phyloP scores from a whole-genome alignment of 2,888 invertebrate species.

The Tridacna crocea region DNA sequence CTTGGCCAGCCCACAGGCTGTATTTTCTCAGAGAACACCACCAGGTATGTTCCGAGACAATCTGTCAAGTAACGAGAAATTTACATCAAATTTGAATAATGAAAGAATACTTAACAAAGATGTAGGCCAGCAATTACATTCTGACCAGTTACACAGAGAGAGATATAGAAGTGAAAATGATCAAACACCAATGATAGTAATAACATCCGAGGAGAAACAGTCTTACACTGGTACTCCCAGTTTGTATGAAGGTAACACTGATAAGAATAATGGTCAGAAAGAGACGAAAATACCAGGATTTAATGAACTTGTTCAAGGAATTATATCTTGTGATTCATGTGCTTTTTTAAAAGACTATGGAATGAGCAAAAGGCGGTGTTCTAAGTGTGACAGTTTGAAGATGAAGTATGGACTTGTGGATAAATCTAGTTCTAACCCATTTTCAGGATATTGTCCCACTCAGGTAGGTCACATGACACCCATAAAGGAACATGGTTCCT shows the following conservation, averaged over 20 bases:
- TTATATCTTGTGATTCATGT: constrained; percentile 49
- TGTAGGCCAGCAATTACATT: not conserved
- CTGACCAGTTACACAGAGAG: not conserved
- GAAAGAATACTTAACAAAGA: not conserved
- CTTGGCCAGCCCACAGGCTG: not conserved
- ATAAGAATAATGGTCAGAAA: not conserved
- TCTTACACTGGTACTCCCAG: not conserved
- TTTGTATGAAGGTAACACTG: not conserved
- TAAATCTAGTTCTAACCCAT: not conserved
- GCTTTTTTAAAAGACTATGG: constrained; percentile 56
- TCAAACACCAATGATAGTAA: not conserved
- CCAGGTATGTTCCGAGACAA: not conserved
- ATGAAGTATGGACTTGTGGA: constrained; percentile 8
- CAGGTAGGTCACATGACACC: too few relatives aligned
- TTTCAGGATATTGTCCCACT: too few relatives aligned
- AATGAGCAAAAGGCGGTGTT: constrained; percentile 33
- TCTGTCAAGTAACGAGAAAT: too few relatives aligned
- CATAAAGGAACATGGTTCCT: too few relatives aligned
- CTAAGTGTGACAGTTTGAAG: constrained; percentile 51
- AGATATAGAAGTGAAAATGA: not conserved
- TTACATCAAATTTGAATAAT: not conserved
- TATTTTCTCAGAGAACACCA: not conserved
- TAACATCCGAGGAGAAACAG: not conserved
- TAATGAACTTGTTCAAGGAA: constrained; percentile 31
- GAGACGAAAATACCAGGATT: constrained; percentile 34